phyloP scores from a whole-genome alignment of 1,140 invertebrate species.

The Bursaphelenchus mucronatus region DNA sequence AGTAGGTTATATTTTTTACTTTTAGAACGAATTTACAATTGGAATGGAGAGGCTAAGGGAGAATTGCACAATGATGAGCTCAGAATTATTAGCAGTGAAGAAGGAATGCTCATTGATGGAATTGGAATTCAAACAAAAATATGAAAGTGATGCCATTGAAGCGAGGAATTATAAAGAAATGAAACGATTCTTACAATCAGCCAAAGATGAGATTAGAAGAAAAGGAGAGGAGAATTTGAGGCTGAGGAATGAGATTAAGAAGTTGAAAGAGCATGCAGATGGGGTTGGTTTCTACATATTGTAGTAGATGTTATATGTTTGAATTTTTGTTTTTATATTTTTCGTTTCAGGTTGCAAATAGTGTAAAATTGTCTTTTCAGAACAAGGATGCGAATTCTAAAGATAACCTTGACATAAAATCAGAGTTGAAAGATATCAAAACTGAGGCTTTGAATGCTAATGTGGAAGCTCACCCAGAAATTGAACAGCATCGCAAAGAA shows the following conservation, averaged over 20 bases:
- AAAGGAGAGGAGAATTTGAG: neutral
- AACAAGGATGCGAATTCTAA: too few relatives aligned
- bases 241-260: constrained; percentile 3
- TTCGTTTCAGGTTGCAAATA: neutral
- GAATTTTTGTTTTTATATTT: neutral
- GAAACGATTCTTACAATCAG: constrained; percentile 17
- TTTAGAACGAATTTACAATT: constrained; percentile 30
- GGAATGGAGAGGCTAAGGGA: constrained; percentile 39
- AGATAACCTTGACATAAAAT: too few relatives aligned
- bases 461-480: too few relatives aligned
- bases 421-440: too few relatives aligned
- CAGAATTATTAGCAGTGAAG: constrained; percentile 31
- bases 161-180: constrained; percentile 19
- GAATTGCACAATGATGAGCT: constrained; percentile 34
- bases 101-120: constrained; percentile 44
- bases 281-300: neutral
- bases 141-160: constrained; percentile 25
- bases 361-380: neutral
- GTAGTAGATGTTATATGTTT: neutral
- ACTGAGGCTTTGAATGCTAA: too few relatives aligned
- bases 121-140: constrained; percentile 40
- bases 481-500: neutral
- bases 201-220: neutral
- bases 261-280: constrained; percentile 4
- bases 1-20: neutral